Evolutionary conservation across 1,140 invertebrate genomes (phyloP).

Genomic region (Stratiolaelaps scimitus): DNA sequence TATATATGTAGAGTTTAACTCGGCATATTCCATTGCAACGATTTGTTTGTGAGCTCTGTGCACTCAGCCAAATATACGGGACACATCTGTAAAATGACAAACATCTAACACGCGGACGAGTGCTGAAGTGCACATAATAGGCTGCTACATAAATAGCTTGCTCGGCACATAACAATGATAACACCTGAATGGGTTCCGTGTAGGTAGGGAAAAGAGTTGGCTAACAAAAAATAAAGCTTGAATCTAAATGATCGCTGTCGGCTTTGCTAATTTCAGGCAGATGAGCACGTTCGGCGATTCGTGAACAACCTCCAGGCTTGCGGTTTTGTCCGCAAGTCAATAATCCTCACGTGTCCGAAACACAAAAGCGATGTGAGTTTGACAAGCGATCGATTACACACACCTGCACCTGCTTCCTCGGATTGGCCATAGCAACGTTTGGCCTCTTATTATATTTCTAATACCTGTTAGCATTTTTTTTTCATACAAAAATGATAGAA

Average conservation of each 20-base stretch:
- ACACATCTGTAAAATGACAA: background rate
- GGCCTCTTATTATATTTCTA: no score
- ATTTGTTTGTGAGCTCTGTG: no score
- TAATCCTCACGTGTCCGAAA: slow-evolving; percentile 15
- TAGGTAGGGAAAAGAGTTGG: background rate
- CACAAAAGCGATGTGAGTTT: slow-evolving; percentile 22
- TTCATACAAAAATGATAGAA: no score
- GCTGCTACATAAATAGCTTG: background rate
- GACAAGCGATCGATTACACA: no score
- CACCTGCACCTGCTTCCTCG: no score
- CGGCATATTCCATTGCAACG: no score
- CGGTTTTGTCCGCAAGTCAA: background rate
- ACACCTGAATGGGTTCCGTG: background rate
- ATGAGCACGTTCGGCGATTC: background rate
- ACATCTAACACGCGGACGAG: background rate
- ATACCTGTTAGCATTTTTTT: no score
- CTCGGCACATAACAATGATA: background rate
- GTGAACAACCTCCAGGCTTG: background rate
- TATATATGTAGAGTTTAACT: no score
- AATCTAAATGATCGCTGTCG: no score
- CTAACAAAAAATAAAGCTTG: no score
- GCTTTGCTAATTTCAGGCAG: background rate
- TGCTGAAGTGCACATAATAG: background rate
- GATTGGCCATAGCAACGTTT: no score
- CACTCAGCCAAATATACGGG: no score